Percentiles rank a stretch among this genome's conserved stretches.
Evolutionary conservation across 1,140 invertebrate species (phyloP).

Genomic region (Maniola jurtina): DNA sequence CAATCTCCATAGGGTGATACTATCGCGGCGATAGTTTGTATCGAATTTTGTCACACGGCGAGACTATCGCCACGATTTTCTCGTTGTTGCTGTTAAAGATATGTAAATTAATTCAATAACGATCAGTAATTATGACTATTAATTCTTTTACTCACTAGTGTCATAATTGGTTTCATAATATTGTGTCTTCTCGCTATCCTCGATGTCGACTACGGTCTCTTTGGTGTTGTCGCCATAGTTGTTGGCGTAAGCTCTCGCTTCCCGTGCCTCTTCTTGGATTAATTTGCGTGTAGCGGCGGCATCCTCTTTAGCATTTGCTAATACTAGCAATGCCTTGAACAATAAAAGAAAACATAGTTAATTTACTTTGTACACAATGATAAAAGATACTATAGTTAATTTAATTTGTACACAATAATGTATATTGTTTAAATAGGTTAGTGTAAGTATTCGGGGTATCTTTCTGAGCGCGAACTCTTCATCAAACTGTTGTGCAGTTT

Average conservation of each 20-base stretch:
- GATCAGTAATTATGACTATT: not conserved
- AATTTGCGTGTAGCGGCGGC: constrained; percentile 39
- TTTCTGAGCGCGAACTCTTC: too few relatives aligned
- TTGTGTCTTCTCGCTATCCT: constrained; percentile 84
- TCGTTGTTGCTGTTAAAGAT: too few relatives aligned
- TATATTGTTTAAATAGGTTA: too few relatives aligned
- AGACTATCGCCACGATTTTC: too few relatives aligned
- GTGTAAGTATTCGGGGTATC: too few relatives aligned
- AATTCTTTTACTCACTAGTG: constrained; percentile 79
- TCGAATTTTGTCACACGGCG: too few relatives aligned
- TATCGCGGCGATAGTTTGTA: too few relatives aligned
- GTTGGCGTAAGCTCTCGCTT: constrained; percentile 35
- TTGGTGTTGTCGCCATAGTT: constrained; percentile 44
- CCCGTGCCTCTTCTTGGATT: constrained; percentile 33
- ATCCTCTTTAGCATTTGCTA: constrained; percentile 53
- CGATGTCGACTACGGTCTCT: constrained; percentile 81
- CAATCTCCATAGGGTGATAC: too few relatives aligned
- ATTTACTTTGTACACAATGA: not conserved
- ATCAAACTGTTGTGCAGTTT: too few relatives aligned
- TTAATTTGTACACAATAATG: too few relatives aligned
- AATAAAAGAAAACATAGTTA: constrained; percentile 18
- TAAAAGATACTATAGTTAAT: too few relatives aligned
- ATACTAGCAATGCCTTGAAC: constrained; percentile 59
- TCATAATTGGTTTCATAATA: constrained; percentile 85
- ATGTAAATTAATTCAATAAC: too few relatives aligned